Evolutionary conservation across 2,797 vertebrate species (phyloP).

Genomic region (Gymnodraco acuticeps): DNA sequence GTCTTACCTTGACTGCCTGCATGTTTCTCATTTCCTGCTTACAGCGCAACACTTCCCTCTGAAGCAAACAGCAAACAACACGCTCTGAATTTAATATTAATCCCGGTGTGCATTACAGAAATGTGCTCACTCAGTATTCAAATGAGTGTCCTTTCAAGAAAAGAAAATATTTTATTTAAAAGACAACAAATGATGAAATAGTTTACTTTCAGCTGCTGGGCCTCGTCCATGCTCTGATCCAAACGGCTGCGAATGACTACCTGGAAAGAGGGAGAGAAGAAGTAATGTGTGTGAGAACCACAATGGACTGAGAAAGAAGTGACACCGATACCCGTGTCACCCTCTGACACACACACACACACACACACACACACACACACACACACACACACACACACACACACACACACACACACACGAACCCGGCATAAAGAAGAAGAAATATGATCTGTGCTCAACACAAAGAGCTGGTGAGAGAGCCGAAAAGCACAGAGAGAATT

Average conservation of each 20-base stretch:
- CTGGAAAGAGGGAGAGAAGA: slow-evolving; percentile 74
- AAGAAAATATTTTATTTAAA: slow-evolving; percentile 2
- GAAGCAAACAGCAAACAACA: slow-evolving; percentile 50
- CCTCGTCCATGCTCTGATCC: slow-evolving; percentile 96
- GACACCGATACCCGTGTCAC: slow-evolving; percentile 75
- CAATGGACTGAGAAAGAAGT: slow-evolving; percentile 42
- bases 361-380: slow-evolving; percentile 14
- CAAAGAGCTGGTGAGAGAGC: slow-evolving; percentile 35
- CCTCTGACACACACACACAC: slow-evolving; percentile 47
- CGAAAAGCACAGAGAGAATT: neutral
- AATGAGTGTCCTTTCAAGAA: neutral
- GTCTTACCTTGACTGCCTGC: slow-evolving; percentile 94
- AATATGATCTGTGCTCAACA: slow-evolving; percentile 73
- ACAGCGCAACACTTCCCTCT: slow-evolving; percentile 94
- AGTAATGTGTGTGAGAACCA: slow-evolving; percentile 56
- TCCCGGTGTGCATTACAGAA: neutral
- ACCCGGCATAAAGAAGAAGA: slow-evolving; percentile 46
- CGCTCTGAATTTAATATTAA: slow-evolving; percentile 51
- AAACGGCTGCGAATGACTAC: slow-evolving; percentile 92
- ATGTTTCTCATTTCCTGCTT: slow-evolving; percentile 95
- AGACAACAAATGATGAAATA: neutral
- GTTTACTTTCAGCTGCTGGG: slow-evolving; percentile 93
- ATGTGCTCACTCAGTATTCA: neutral
- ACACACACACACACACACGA: slow-evolving; percentile 13
- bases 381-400: slow-evolving; percentile 27